Base-by-base conservation (phyloP, 1,140 invertebrate species). In the Phthorimaea operculella region DNA sequence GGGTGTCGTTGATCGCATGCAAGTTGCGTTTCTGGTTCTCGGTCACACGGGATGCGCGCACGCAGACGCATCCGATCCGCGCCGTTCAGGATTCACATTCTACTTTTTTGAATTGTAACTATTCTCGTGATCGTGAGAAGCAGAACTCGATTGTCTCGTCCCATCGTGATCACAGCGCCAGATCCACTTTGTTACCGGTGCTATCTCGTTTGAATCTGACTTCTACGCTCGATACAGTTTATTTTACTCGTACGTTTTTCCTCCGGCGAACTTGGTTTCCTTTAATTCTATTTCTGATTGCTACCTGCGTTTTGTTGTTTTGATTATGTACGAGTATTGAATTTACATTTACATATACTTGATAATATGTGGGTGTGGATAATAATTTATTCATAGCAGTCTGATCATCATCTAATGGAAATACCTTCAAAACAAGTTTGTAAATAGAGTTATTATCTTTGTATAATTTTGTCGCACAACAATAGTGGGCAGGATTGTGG, bases 81-180 rank as follows among this genome's bases (percentile, higher is more conserved):
- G 21, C 21, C 52, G 50, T 33, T 62, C 68, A 72, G 67, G 74
- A 72, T 71, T 76, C 71, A 64, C 70, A 75, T 73, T 73, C 67
- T 72, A 68, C 62, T 72, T 71, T 75, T 78, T 76, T 62, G 59
- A 28, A 58, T 69, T 70, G 64, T 67, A 64, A 74, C 72, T 69
- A 75, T 72, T 64, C 62, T 69, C 59, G 67, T 66, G 61, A 70
- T 72, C 74, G 79, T 82, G 79, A 73, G 79, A 82, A 79, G 57
- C 54, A 63, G 54, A 67, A 68, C 65, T 49, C 55, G 64, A 69
- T 63, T 57, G 56, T 60, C 57, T 59, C 14, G 44, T 14, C 44
- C 11, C 10, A n/a, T 51, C 59, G 55, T 63, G 55, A 60, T 62
- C 54, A 1, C 33, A 57, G 56, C 56, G 48, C 36, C 52, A 55